Evolutionary conservation across 2,797 vertebrate genomes (phyloP), one percentile per base, ranked within the genome.

Genomic region (Macrochelys suwanniensis): DNA sequence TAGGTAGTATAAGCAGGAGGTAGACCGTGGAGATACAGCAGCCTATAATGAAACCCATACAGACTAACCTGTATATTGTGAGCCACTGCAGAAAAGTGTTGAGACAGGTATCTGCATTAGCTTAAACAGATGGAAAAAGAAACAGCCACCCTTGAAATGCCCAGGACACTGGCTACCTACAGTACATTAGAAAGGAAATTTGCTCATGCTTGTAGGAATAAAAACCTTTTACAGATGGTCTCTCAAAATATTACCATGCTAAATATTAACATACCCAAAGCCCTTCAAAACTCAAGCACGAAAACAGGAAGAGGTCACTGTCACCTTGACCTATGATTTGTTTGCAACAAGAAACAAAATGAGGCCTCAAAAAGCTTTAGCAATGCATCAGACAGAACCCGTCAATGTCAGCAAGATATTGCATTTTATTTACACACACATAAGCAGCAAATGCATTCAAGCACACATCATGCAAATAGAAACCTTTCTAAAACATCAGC

Each of bases 311-410:
- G 11, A 74, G 5, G 1, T 81, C 15, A 16, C 17, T 28, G 49
- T 7, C 5, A 74, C 59, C 84, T 90, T 79, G 45, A 82, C n/a
- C 37, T 92, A 45, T 83, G 2, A 82, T 45, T 49, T 74, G 7
- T 74, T 45, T 57, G 28, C 54, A 59, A 80, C 84, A 92, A 87
- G 53, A 91, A 49, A 79, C 1, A 7, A 81, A 95, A n/a, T 4
- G 91, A 61, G 42, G 4, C 28, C 94, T 89, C 53, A 49, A 37
- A 92, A 89, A 92, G 2, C 5, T 88, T 82, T 37, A 92, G 23
- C 1, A 89, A 93, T 89, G 7, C 10, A 37, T 87, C 54, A 68
- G n/a, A 25, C 47, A 4, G 17, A 83, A 74, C 33, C 5, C 3
- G 74, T 91, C 9, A 19, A 47, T 33, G 31, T 79, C 4, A 61